phyloP scores from a whole-genome alignment of 2,113 vertebrate species.

The Thunnus thynnus region DNA sequence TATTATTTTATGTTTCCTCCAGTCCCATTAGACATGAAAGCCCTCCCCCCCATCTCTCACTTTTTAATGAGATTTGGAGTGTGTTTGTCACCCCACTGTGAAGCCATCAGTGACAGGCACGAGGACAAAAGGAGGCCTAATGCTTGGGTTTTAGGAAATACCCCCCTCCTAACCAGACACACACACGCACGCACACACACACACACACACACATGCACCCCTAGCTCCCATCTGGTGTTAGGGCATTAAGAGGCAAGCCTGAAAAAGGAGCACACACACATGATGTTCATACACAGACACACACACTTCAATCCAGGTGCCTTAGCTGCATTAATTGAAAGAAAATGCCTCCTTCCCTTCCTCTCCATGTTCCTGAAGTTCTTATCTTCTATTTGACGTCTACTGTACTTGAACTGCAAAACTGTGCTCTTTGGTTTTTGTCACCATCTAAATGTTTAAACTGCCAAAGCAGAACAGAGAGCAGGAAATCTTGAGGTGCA shows the following conservation, averaged over 20 bases:
- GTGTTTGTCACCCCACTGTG: conserved; percentile 77
- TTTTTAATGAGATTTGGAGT: conserved; percentile 84
- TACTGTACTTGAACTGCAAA: not conserved
- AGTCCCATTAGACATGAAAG: conserved; percentile 55
- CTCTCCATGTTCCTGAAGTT: not conserved
- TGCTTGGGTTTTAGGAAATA: conserved; percentile 64
- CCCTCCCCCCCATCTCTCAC: conserved; percentile 61
- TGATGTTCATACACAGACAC: conserved; percentile 50
- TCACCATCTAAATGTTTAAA: not conserved
- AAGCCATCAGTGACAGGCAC: conserved; percentile 78
- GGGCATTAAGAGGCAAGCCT: conserved; percentile 67
- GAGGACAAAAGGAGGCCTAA: conserved; percentile 83
- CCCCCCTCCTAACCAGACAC: conserved; percentile 26
- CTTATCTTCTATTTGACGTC: not conserved
- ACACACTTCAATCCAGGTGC: conserved; percentile 44
- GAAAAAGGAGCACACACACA: conserved; percentile 58
- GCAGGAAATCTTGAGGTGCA: not conserved
- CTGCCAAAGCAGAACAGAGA: not conserved
- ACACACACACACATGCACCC: conserved; percentile 21
- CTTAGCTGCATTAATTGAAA: conserved; percentile 48
- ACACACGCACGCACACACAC: conserved; percentile 26
- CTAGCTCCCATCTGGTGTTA: conserved; percentile 84
- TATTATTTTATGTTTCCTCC: conserved; percentile 20
- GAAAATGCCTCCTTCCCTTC: not conserved
- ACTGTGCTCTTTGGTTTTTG: not conserved